Evolutionary conservation across 2,113 vertebrate genomes (phyloP).

Genomic region (Urocynchramus pylzowi): DNA sequence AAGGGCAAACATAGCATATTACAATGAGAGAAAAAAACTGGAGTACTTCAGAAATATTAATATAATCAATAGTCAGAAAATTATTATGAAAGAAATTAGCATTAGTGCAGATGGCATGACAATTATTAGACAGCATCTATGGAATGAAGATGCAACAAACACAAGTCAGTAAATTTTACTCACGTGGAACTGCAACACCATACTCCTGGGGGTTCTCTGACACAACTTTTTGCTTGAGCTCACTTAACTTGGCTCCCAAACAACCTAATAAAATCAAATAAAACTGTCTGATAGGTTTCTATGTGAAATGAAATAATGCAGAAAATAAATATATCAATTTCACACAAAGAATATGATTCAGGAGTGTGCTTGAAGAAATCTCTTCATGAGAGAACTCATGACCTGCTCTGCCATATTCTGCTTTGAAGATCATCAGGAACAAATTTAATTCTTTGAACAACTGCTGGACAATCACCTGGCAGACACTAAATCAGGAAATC

Average conservation of each 20-base stretch:
- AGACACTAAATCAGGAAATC: neutral
- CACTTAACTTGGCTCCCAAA: constrained; percentile 84
- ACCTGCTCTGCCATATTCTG: neutral
- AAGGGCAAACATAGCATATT: neutral
- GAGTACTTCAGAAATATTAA: neutral
- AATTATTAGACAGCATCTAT: neutral
- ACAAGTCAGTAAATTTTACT: constrained; percentile 51
- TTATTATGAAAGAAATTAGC: too few species aligned
- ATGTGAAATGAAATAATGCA: neutral
- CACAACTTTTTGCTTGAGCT: constrained; percentile 92
- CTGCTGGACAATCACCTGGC: neutral
- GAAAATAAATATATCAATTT: neutral
- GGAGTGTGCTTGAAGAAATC: neutral
- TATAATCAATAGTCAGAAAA: neutral
- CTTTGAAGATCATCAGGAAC: neutral
- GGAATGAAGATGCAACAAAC: neutral
- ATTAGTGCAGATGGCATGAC: neutral
- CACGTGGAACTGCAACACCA: constrained; percentile 89
- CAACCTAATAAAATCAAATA: constrained; percentile 75
- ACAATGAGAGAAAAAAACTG: neutral
- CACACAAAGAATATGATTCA: neutral
- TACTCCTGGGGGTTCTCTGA: constrained; percentile 88
- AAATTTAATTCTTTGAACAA: neutral
- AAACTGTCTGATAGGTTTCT: neutral
- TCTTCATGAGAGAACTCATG: neutral